Base-by-base conservation (phyloP, 2,113 vertebrate genomes). In the Oncorhynchus kisutch region DNA sequence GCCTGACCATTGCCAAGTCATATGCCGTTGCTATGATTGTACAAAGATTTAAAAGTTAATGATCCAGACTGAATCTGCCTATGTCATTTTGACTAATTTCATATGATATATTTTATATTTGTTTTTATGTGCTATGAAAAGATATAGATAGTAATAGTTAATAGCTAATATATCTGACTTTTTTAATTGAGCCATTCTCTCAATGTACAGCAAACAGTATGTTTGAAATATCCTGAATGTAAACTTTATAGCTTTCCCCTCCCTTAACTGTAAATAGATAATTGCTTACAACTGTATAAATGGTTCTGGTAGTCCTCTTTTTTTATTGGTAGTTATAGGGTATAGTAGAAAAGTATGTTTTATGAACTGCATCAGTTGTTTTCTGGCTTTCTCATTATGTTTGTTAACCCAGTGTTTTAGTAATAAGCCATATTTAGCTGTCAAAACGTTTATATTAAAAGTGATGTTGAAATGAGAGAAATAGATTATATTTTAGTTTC, bases 181-280 rank as follows among this genome's bases (percentile, higher is more conserved):
- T 45, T 45, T 45, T 45, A 45, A 45, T 45, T 45, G 88, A 92
- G 89, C 90, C 88, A 88, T 78, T 79, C 51, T 80, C 66, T 73
- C 64, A 71, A 71, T 84, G 84, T 86, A 59, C 83, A 91, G 88
- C 85, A 85, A 20, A n/a, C 84, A 86, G 72, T 84, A 78, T 80
- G 85, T 88, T 82, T 83, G 87, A 86, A 86, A 78, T 86, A 82
- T 91, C 88, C 91, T 95, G 94, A 96, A 94, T 95, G 95, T 94
- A 93, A 91, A 90, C 80, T 86, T 79, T 89, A 88, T 87, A 45
- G 8, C 39, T 45, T 45, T 45, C 2, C 9, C 9, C 39, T 27
- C 1, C 39, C 9, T 75, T 81, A 71, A 71, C 86, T 97, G 93
- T 97, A 94, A 94, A 95, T 94, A 94, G 83, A 64, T 45, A 1